A percentile compares a stretch with the other conserved stretches of the same genome.
These are phyloP conservation scores for Falco novaeseelandiae DNA, from an alignment of 2,797 vertebrate genomes.

Conservation along the genomic window DNA sequence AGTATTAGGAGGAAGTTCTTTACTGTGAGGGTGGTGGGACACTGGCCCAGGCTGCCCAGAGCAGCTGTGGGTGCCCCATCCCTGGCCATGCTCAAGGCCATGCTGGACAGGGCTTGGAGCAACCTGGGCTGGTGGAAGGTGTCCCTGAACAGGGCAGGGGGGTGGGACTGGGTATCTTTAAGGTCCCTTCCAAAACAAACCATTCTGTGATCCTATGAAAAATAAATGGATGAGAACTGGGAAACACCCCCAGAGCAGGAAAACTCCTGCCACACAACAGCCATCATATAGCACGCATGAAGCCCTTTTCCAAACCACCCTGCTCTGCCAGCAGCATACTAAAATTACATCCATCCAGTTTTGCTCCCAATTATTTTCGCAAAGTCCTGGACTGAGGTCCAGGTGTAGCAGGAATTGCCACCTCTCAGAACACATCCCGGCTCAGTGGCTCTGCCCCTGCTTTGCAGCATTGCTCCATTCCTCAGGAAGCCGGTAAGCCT, in stretches of 20 bases:
- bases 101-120: too few relatives aligned
- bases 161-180: too few relatives aligned
- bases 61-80: too few relatives aligned
- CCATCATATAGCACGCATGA: neutral
- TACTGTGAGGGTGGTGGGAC: too few relatives aligned
- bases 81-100: too few relatives aligned
- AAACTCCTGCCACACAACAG: neutral
- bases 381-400: neutral
- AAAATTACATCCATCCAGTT: neutral
- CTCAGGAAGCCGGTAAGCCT: neutral
- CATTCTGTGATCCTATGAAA: neutral
- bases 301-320: neutral
- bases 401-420: neutral
- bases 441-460: neutral
- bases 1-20: too few relatives aligned
- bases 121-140: too few relatives aligned
- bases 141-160: too few relatives aligned
- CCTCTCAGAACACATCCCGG: fast-evolving
- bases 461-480: neutral
- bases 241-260: neutral
- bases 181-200: too few relatives aligned
- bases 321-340: neutral
- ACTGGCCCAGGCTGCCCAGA: too few relatives aligned
- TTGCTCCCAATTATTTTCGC: neutral
- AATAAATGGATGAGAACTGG: neutral